phyloP scores from a whole-genome alignment of 92 coral and sea anemone genomes.

The Parazoanthus atlanticus region DNA sequence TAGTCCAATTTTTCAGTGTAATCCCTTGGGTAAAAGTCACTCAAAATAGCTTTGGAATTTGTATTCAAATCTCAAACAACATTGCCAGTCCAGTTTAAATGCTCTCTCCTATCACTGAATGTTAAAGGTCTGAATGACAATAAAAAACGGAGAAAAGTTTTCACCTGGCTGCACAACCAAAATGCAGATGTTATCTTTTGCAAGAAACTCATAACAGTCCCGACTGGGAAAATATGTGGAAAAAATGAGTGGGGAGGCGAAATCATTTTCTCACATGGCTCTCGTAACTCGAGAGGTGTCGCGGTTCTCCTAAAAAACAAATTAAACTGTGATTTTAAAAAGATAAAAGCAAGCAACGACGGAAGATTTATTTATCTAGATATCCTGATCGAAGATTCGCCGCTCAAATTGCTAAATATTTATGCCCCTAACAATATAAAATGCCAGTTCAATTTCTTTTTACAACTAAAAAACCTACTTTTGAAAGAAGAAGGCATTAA shows the following conservation, averaged over 20 bases:
- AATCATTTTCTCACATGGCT: slow-evolving; percentile 1
- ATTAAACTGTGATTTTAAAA: too few relatives aligned
- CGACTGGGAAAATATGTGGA: slow-evolving; percentile 13
- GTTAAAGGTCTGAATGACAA: slow-evolving; percentile 12
- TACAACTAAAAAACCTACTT: slow-evolving; percentile 4
- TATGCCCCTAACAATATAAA: slow-evolving; percentile 11
- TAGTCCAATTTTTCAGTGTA: slow-evolving; percentile 4
- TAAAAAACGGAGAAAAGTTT: slow-evolving; percentile 8
- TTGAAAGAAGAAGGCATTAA: neutral
- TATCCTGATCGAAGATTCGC: slow-evolving; percentile 5
- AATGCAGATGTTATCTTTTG: slow-evolving; percentile 26
- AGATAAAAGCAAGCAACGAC: too few relatives aligned
- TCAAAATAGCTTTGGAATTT: neutral
- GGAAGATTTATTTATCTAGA: neutral
- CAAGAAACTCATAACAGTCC: slow-evolving; percentile 1
- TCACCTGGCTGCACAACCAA: slow-evolving; percentile 36
- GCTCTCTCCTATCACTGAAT: slow-evolving; percentile 8
- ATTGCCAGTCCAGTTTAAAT: slow-evolving; percentile 19
- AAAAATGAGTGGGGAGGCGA: slow-evolving; percentile 17
- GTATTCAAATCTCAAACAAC: neutral
- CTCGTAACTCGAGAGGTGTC: slow-evolving; percentile 6
- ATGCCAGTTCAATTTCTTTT: neutral
- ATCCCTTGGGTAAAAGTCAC: slow-evolving; percentile 19
- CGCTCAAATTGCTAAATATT: slow-evolving; percentile 17
- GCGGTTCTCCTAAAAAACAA: neutral